These are phyloP conservation scores for Ellobium chinense DNA, from an alignment of 2,888 invertebrate genomes.

Conservation along the genomic window DNA sequence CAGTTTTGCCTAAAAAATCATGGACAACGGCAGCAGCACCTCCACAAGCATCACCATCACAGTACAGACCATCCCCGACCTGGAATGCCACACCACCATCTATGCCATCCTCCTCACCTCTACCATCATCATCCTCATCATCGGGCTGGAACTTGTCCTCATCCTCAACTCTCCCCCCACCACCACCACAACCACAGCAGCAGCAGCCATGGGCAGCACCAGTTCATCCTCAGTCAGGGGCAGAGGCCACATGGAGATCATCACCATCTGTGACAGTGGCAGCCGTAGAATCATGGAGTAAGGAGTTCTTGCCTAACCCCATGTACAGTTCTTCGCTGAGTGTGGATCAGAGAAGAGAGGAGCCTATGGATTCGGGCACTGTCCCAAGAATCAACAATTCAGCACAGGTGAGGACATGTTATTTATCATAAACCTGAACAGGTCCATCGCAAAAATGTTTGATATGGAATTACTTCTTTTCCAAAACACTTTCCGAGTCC, in stretches of 20 bases:
- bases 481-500: too few species aligned
- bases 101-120: conserved; percentile 18
- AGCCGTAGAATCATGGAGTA: conserved; percentile 36
- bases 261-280: conserved; percentile 5
- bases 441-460: too few species aligned
- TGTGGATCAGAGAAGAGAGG: neutral
- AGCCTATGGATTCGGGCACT: neutral
- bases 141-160: conserved; percentile 17
- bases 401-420: conserved; percentile 3
- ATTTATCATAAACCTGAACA: too few species aligned
- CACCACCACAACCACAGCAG: neutral
- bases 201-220: conserved; percentile 5
- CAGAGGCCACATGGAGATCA: conserved; percentile 23
- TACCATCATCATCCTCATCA: conserved; percentile 24
- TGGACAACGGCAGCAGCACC: neutral
- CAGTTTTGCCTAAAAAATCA: neutral
- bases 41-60: conserved; percentile 9
- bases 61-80: conserved; percentile 17
- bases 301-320: conserved; percentile 17
- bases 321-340: neutral
- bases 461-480: too few species aligned
- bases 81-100: conserved; percentile 36
- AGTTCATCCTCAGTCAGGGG: neutral
- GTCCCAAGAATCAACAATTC: neutral
- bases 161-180: neutral